Base-by-base conservation (phyloP, 2,888 invertebrate genomes). In the Atherix ibis region DNA sequence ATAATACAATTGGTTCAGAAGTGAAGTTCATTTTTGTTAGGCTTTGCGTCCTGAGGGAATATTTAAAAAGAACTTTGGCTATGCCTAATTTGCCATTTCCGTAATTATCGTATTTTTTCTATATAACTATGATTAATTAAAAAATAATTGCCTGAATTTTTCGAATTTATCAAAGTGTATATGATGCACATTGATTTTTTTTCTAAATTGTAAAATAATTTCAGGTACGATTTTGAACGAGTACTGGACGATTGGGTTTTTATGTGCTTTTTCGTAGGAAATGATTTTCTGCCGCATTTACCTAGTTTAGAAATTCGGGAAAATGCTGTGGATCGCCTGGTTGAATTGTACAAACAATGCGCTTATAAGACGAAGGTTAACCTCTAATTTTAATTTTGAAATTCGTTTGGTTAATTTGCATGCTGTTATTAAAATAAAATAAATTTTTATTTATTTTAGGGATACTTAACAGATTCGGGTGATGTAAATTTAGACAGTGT, bases 261-360 rank as follows among this genome's bases (percentile, higher is more conserved):
- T 51, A 94, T 98, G 91, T 98, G 98, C 56, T 98, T 99, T 66
- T 98, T 98, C 62, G 95, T 97, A 33, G 98, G 98, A 31, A 98
- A 98, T 54, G 98, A 98, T 64, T 98, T 98, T 56, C 61, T 98
- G 48, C 98, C 98, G 0, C 98, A 99, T 67, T 67, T 98, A 44
- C 98, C 98, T 4, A 94, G 94, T 32, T 64, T 98, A 46, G 97
- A 98, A 69, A 98, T 99, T 51, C 70, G 94, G 31, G 95, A 97
- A 65, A 85, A 84, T 1, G 95, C 98, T 0, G 94, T 98, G 31
- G 97, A 98, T 60, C 67, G 94, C 34, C 70, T 98, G 13, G 80
- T 98, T 5, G 76, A 70, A 45, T 63, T 98, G 39, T 98, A 99
- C 57, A 98, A 99, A 65, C 82, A 84, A 52, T 77, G 83, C 45